phyloP scores from a whole-genome alignment of 2,113 vertebrate species.

The Anseranas semipalmata region DNA sequence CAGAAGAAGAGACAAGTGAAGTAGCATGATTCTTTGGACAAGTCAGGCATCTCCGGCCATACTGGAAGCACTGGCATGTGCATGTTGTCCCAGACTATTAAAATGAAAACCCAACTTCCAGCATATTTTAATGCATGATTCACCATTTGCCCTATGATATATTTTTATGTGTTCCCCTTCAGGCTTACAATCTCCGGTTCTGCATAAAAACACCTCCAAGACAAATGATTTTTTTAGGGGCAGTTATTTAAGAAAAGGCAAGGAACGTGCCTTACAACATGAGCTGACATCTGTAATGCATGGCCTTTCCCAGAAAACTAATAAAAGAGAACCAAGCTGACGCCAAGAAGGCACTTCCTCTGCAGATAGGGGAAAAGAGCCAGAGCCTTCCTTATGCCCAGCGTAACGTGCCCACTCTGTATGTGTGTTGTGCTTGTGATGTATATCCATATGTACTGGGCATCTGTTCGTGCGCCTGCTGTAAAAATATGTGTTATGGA shows the following conservation, averaged over 20 bases:
- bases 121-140: background rate
- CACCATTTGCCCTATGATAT: background rate
- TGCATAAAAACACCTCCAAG: background rate
- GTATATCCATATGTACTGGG: background rate
- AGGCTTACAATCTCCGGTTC: background rate
- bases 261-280: rapidly evolving
- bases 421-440: background rate
- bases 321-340: background rate
- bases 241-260: background rate
- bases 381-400: background rate
- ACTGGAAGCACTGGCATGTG: background rate
- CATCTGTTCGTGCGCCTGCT: background rate
- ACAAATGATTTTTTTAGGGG: background rate
- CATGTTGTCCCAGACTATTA: background rate
- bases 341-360: rapidly evolving
- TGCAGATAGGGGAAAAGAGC: background rate
- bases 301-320: background rate
- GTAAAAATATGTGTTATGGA: background rate
- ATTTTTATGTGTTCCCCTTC: background rate
- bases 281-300: background rate
- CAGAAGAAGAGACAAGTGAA: background rate
- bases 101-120: background rate
- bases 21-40: background rate
- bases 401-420: background rate
- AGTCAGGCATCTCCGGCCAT: background rate